A percentile compares a stretch with the other conserved stretches of the same genome.
Evolutionary conservation across 2,113 vertebrate genomes (phyloP).

Genomic region (Perca schrenkii): DNA sequence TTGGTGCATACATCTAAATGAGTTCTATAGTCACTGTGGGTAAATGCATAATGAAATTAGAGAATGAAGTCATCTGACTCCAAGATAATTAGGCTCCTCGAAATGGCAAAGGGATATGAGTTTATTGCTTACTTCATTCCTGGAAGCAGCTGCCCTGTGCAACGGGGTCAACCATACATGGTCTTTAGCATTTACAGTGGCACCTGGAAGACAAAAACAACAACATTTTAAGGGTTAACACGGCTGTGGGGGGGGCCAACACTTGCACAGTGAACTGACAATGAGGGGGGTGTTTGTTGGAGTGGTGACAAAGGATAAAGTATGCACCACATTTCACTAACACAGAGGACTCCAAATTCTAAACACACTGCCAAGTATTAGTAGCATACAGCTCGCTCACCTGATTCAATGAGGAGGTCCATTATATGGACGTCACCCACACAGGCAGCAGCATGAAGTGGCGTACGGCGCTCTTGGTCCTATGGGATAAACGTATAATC

Average conservation of each 20-base stretch:
- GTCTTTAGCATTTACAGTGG: conserved; percentile 97
- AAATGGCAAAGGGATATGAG: neutral
- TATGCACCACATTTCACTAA: conserved; percentile 1
- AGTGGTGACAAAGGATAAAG: neutral
- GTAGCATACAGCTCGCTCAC: conserved; percentile 73
- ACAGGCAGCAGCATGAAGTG: conserved; percentile 98
- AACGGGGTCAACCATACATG: conserved; percentile 95
- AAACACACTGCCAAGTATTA: neutral
- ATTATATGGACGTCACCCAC: conserved; percentile 95
- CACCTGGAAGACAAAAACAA: conserved; percentile 83
- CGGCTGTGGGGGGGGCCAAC: neutral
- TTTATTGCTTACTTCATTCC: conserved; percentile 88
- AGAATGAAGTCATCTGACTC: conserved; percentile 8
- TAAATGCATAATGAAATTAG: conserved; percentile 22
- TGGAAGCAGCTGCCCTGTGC: conserved; percentile 94
- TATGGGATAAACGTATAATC: conserved; percentile 56
- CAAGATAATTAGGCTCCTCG: conserved; percentile 19
- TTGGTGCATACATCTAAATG: conserved; percentile 5
- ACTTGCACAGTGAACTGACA: neutral
- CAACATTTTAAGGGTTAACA: neutral
- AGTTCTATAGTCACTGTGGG: neutral
- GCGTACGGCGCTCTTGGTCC: conserved; percentile 97
- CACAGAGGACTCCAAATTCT: neutral
- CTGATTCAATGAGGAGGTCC: conserved; percentile 97
- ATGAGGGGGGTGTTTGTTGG: neutral